Base-by-base conservation (phyloP, 2,113 vertebrate species). In the Vicugna pacos region DNA sequence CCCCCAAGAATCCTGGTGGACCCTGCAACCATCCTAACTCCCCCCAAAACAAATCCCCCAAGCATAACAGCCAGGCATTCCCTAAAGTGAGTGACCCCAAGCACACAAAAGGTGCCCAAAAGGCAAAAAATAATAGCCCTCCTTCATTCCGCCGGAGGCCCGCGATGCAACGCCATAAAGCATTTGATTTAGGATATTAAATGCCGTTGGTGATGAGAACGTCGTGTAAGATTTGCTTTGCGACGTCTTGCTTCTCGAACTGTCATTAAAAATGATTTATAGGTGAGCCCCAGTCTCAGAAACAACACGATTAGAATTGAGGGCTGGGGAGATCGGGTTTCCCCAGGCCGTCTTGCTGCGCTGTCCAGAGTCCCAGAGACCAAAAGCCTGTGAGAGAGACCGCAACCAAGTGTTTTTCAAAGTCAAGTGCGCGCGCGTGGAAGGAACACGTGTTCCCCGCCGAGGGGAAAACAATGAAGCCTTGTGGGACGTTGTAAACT, bases 251-350 rank as follows among this genome's bases (percentile, higher is more conserved):
- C 97, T 98, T 98, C 98, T 97, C 98, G 91, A 97, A 86, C 95
- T 98, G 97, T 96, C 97, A 93, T 98, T 98, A 98, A 98, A 98
- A 98, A 97, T 98, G 96, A 98, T 98, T 98, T 98, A 98, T 15
- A 80, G 95, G 75, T 56, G 97, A 97, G 87, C 83, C 97, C 32
- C 90, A 97, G 96, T 85, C 97, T 96, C 92, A 95, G 92, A 65
- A 97, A 95, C 93, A 93, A 96, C 96, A 96, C 89, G 97, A 97
- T 97, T 96, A 97, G 98, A 98, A 97, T 84, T 32, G 97, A 98
- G 97, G 96, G 89, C 94, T 82, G 64, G 89, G 93, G 82, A 79
- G 88, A 97, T 98, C 94, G 12, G 52, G 96, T 98, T 98, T 98
- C 98, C 98, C 95, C 93, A 96, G 95, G 96, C 76, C 52, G 98